phyloP scores from a whole-genome alignment of 2,113 vertebrate species.

The Ophthalmolycus amberensis region DNA sequence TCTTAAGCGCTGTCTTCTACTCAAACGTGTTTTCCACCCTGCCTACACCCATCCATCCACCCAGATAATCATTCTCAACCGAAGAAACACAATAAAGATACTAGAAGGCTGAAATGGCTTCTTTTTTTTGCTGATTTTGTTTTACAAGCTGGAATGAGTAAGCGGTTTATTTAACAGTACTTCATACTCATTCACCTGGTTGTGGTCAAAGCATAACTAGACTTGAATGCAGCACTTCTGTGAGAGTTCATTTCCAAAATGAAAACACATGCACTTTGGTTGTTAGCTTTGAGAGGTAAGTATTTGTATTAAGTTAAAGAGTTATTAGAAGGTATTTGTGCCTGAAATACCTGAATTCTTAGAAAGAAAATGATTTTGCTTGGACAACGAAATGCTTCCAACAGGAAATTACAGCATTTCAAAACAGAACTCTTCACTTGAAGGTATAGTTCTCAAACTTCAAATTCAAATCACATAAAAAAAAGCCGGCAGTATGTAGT shows the following conservation, averaged over 20 bases:
- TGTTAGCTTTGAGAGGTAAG: background rate
- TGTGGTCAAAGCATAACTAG: background rate
- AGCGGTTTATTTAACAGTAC: background rate
- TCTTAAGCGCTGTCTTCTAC: conserved; percentile 45
- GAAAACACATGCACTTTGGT: background rate
- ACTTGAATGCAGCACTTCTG: background rate
- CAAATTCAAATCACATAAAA: background rate
- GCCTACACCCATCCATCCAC: background rate
- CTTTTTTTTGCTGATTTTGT: conserved; percentile 16
- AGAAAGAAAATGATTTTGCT: background rate
- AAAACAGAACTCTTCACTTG: background rate
- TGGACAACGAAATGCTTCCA: background rate
- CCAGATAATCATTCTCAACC: conserved; percentile 27
- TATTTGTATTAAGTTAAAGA: background rate
- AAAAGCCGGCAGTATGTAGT: background rate
- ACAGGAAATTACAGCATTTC: background rate
- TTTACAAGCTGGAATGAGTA: background rate
- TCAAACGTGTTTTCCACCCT: conserved; percentile 15
- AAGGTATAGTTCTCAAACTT: background rate
- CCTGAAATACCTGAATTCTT: background rate
- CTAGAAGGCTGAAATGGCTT: background rate
- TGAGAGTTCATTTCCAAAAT: background rate
- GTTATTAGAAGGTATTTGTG: background rate
- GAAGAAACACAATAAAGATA: conserved; percentile 42
- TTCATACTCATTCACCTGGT: background rate